Base-by-base conservation (phyloP, 53 echinoderm and acorn worm species). In the Stichopus horrens region DNA sequence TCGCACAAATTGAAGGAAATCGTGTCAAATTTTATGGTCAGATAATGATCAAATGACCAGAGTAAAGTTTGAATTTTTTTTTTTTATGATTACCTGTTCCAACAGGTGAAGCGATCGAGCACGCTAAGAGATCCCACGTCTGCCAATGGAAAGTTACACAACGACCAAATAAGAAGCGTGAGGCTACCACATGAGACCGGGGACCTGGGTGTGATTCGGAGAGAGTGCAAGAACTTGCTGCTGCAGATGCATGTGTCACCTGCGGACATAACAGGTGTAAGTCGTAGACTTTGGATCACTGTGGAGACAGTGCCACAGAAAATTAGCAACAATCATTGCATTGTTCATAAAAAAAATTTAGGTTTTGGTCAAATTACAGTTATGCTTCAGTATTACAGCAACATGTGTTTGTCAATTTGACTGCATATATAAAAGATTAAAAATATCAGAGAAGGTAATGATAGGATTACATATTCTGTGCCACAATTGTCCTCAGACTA, bases 201-300 rank as follows among this genome's bases (percentile, higher is more conserved):
- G 11, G 88, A 87, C n/a, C 60, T 95, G 37, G 83, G 75, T 18
- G 80, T 91, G 4, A 88, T 96, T 7, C 85, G 89, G 73, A 91
- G 77, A 55, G 95, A 93, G 86, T 88, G 92, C 51, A 86, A 86
- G 67, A 86, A 83, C 19, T 83, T 96, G 16, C 76, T 96, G 88
- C 77, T 83, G 55, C 90, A 93, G 82, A 67, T 96, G 86, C 83
- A 87, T 75, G 83, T 90, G 19, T 87, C 88, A 7, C 91, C 90
- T 4, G 55, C 68, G 18, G 97, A 96, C 65, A 86, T 96, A 88
- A 92, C 92, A 94, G 95, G 97, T 91, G 97, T 96, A 88, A 63
- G 16, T 63, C 37, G 37, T 37, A 37, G 37, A 37, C 37, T 37
- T 37, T 37, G 37, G 37, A 37, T 2, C 37, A 37, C 37, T 37